These are phyloP conservation scores for Agapetus fuscipes DNA, from an alignment of 2,888 invertebrate species.

Conservation along the genomic window DNA sequence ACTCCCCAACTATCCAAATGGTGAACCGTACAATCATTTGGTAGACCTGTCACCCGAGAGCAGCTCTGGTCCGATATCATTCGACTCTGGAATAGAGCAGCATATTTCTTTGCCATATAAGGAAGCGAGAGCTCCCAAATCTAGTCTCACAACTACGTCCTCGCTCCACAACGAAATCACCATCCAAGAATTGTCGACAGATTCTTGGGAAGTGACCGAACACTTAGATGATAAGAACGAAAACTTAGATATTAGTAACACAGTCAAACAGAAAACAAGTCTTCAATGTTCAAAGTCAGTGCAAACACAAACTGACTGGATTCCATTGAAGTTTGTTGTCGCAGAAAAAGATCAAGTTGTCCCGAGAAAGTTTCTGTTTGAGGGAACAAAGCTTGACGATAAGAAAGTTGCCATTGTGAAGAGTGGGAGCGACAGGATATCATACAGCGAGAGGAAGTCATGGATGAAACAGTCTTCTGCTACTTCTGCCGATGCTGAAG, in stretches of 20 bases:
- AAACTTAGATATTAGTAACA: background rate
- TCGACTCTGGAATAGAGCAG: slow-evolving; percentile 22
- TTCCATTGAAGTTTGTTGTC: slow-evolving; percentile 15
- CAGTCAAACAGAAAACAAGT: background rate
- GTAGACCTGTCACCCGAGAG: slow-evolving; percentile 19
- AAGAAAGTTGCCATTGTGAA: slow-evolving; percentile 9
- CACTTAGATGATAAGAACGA: background rate
- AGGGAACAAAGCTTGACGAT: slow-evolving; percentile 5
- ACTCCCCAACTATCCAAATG: slow-evolving; percentile 15
- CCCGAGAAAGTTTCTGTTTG: slow-evolving; percentile 13
- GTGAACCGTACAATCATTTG: slow-evolving; percentile 11
- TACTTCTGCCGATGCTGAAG: slow-evolving; percentile 20
- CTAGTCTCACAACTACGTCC: slow-evolving; percentile 17
- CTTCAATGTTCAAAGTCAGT: slow-evolving; percentile 14
- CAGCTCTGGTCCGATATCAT: slow-evolving; percentile 22
- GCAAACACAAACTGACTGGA: slow-evolving; percentile 20
- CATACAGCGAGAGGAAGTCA: slow-evolving; percentile 7
- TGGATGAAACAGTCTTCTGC: slow-evolving; percentile 15
- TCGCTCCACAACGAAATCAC: slow-evolving; percentile 7
- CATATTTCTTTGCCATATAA: slow-evolving; percentile 19
- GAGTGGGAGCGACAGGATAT: background rate
- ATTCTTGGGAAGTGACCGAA: too few relatives aligned
- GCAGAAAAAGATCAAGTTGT: slow-evolving; percentile 15
- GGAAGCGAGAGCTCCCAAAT: slow-evolving; percentile 18
- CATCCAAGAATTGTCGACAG: too few relatives aligned